Conservation (phyloP, 1,140 invertebrate genomes). For the Forficula auricularia region DNA sequence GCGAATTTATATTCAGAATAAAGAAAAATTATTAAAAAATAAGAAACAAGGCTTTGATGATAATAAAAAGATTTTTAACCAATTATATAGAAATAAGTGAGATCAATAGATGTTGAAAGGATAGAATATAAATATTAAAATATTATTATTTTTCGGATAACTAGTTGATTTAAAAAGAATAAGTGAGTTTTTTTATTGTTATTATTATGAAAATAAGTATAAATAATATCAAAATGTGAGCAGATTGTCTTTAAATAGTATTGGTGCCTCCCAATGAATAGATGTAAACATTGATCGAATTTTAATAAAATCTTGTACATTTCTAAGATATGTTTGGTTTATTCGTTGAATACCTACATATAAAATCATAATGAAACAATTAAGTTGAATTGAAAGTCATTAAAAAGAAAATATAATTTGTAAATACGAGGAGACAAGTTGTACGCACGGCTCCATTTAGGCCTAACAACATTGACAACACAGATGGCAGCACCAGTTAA, state of each 20-base stretch:
- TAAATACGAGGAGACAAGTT: constrained; percentile 2
- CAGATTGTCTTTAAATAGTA: constrained; percentile 15
- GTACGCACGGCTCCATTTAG: constrained; percentile 31
- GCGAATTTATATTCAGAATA: too few relatives aligned
- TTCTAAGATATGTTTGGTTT: not conserved
- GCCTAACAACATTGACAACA: constrained; percentile 49
- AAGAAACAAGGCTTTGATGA: too few relatives aligned
- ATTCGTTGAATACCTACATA: not conserved
- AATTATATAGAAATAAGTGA: too few relatives aligned
- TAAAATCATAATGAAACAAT: constrained; percentile 3
- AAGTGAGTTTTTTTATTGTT: too few relatives aligned
- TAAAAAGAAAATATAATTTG: constrained; percentile 3
- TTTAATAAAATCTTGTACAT: constrained; percentile 5
- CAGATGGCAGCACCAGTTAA: constrained; percentile 35
- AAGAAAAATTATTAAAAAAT: too few relatives aligned
- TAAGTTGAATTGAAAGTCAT: not conserved
- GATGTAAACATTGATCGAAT: constrained; percentile 29
- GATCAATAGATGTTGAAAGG: too few relatives aligned
- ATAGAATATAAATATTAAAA: too few relatives aligned
- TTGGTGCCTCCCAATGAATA: constrained; percentile 17
- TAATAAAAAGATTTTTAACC: too few relatives aligned
- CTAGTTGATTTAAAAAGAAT: too few relatives aligned
- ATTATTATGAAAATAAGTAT: too few relatives aligned
- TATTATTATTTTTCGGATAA: too few relatives aligned
- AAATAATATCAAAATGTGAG: too few relatives aligned